These are phyloP conservation scores for Lissocephala sabroskyi DNA, from an alignment of 2,888 invertebrate genomes.

Conservation along the genomic window DNA sequence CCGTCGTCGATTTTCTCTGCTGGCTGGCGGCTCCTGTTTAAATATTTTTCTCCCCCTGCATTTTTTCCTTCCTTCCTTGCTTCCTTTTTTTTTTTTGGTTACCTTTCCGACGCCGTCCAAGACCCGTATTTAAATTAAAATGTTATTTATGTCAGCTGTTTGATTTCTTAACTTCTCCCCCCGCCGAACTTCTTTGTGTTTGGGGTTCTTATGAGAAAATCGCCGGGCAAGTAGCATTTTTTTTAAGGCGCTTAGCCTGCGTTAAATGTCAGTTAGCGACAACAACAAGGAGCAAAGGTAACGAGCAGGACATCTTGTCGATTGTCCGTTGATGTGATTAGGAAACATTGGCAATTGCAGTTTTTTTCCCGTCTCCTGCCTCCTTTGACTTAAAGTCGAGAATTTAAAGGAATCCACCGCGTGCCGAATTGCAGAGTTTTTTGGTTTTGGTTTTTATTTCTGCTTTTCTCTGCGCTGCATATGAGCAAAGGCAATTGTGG, in stretches of 20 bases:
- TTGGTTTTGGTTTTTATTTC: no score
- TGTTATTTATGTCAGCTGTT: constrained; percentile 64
- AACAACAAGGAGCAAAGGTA: no score
- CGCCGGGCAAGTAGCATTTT: constrained; percentile 11
- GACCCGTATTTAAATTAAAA: constrained; percentile 57
- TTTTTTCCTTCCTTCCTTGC: background rate
- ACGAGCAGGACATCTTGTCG: no score
- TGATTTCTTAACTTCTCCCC: constrained; percentile 53
- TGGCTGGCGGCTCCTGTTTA: constrained; percentile 40
- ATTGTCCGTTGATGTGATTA: no score
- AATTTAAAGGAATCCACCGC: no score
- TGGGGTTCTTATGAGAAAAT: constrained; percentile 39
- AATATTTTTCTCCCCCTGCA: constrained; percentile 52
- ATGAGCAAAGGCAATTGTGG: constrained; percentile 44
- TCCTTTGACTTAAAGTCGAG: no score
- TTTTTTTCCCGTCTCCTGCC: no score
- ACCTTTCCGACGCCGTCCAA: background rate
- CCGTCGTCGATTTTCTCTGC: background rate
- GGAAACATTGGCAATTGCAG: no score
- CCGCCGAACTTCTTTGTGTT: constrained; percentile 17
- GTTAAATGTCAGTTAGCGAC: constrained; percentile 49
- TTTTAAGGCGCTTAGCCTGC: constrained; percentile 55
- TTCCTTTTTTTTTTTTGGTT: background rate
- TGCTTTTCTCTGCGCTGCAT: background rate
- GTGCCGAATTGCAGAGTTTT: no score